phyloP scores from a whole-genome alignment of 2,113 vertebrate genomes.

The Rhodinocichla rosea region DNA sequence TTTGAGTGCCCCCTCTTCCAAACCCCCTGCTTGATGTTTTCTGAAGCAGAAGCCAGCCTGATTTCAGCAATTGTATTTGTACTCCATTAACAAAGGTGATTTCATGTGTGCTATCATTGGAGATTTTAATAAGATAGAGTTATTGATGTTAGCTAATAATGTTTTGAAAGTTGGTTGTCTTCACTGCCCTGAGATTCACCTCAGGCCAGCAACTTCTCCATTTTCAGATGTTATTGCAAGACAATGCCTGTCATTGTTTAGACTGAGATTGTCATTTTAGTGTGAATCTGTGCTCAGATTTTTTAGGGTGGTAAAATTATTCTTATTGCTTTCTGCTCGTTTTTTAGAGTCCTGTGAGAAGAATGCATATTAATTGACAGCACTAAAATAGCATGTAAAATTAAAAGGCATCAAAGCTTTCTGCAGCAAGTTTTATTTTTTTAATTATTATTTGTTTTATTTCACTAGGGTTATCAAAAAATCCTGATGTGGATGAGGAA shows the following conservation, averaged over 20 bases:
- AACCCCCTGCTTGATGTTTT: background rate
- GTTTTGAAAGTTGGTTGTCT: conserved; percentile 52
- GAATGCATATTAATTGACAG: background rate
- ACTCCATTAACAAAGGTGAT: conserved; percentile 51
- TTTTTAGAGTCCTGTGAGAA: background rate
- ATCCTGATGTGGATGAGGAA: background rate
- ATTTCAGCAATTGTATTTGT: conserved; percentile 39
- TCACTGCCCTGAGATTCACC: conserved; percentile 63
- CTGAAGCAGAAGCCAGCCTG: background rate
- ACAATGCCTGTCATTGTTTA: conserved; percentile 56
- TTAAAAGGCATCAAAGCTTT: background rate
- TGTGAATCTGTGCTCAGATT: background rate
- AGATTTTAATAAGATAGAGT: conserved; percentile 57
- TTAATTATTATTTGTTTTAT: background rate
- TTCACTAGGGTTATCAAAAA: background rate
- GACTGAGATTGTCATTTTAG: conserved; percentile 34
- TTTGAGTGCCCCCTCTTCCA: background rate
- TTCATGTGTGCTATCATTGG: conserved; percentile 32
- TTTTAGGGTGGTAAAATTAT: background rate
- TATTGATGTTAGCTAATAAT: conserved; percentile 46
- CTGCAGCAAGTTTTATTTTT: background rate
- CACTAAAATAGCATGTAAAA: background rate
- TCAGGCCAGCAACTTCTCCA: conserved; percentile 59
- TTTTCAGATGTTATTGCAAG: conserved; percentile 63
- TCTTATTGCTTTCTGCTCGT: background rate